Evolutionary conservation across 2,888 invertebrate species (phyloP).

Genomic region (Sycophila texana): DNA sequence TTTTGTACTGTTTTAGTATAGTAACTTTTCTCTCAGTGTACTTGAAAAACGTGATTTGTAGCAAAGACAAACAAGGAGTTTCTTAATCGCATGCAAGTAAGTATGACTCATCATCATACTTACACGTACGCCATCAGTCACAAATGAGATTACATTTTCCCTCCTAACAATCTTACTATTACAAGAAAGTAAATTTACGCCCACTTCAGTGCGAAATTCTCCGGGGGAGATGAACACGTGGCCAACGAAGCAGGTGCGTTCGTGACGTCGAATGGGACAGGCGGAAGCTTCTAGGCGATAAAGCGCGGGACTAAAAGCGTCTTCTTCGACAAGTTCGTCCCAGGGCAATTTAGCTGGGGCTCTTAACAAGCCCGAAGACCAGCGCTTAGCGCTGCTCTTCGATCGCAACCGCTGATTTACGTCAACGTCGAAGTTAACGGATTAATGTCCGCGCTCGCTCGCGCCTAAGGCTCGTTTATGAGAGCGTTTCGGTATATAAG

Average conservation of each 20-base stretch:
- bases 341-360: constrained; percentile 26
- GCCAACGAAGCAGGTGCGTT: constrained; percentile 16
- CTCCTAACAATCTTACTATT: too few species aligned
- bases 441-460: constrained; percentile 32
- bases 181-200: too few species aligned
- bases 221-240: not conserved
- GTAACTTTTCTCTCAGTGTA: too few species aligned
- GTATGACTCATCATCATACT: too few species aligned
- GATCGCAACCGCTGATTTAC: constrained; percentile 27
- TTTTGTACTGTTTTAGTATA: too few species aligned
- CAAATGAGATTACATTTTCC: too few species aligned
- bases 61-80: too few species aligned
- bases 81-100: too few species aligned
- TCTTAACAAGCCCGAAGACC: constrained; percentile 40
- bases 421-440: constrained; percentile 31
- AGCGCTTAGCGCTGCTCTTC: constrained; percentile 17
- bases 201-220: too few species aligned
- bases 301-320: constrained; percentile 19
- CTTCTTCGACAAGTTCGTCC: constrained; percentile 30
- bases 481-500: too few species aligned
- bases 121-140: too few species aligned
- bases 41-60: too few species aligned
- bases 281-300: not conserved
- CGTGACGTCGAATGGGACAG: not conserved
- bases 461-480: not conserved